Evolutionary conservation across 1,140 invertebrate genomes (phyloP).

Genomic region (Cataglyphis hispanica): DNA sequence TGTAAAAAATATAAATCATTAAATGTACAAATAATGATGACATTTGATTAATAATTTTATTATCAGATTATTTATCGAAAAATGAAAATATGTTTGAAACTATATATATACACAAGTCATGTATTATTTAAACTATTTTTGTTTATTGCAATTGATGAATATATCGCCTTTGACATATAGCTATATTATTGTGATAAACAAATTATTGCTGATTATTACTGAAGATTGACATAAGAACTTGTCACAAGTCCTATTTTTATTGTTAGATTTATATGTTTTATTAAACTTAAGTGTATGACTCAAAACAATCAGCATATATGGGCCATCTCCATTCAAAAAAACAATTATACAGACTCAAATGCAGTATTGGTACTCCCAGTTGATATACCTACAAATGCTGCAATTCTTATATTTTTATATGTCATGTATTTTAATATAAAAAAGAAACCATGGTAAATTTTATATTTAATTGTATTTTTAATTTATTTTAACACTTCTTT

Average conservation of each 20-base stretch:
- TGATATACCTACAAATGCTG: conserved; percentile 57
- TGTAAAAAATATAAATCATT: conserved; percentile 43
- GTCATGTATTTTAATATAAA: conserved; percentile 68
- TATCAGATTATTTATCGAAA: conserved; percentile 42
- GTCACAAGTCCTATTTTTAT: conserved; percentile 54
- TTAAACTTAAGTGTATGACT: conserved; percentile 58
- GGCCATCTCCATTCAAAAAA: conserved; percentile 4
- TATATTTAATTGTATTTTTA: conserved; percentile 28
- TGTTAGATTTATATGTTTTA: conserved; percentile 56
- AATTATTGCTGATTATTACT: conserved; percentile 45
- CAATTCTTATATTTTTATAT: conserved; percentile 69
- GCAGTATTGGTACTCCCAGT: conserved; percentile 28
- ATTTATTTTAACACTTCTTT: conserved; percentile 34
- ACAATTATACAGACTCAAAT: conserved; percentile 45
- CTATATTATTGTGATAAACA: conserved; percentile 59
- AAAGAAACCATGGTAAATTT: conserved; percentile 63
- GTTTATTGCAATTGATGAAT: conserved; percentile 47
- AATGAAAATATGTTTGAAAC: conserved; percentile 39
- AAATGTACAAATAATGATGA: too few species aligned
- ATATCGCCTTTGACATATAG: conserved; percentile 52
- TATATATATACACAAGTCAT: background rate
- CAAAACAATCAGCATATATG: conserved; percentile 42
- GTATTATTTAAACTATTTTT: conserved; percentile 30
- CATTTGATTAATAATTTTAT: conserved; percentile 28
- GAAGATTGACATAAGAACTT: conserved; percentile 34